Base-by-base conservation (phyloP, 2,797 vertebrate genomes). In the Pseudotriccus pelzelni region DNA sequence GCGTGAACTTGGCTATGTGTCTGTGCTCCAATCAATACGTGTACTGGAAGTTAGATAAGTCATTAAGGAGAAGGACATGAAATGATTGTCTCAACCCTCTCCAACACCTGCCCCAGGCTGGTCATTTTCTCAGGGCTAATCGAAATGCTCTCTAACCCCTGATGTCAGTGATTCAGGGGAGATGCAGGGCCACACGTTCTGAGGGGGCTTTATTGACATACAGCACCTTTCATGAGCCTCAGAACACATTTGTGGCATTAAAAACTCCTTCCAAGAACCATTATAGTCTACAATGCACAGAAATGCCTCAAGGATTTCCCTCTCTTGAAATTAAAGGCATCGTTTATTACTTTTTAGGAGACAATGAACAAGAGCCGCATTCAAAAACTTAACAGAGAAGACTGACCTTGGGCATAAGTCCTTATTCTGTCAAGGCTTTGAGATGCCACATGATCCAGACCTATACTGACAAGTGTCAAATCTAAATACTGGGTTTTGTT, bases 401-500 rank as follows among this genome's bases (percentile, higher is more conserved):
- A 17, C 18, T 92, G 90, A 96, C 92, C 87, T 94, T 92, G 91
- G 87, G 49, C 72, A 41, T 20, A 52, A 95, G 67, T 77, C 91
- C 85, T 95, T 96, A 87, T 81, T 96, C 85, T 93, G 91, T 94
- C 84, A 93, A 70, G 75, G 74, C 76, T 79, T 82, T 84, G 58
- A 64, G 70, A 78, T 63, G 60, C 58, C 46, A 60, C 49, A 75
- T 90, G 90, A 93, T 14, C 28, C 83, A 96, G 89, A 95, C 82
- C 46, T 77, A 70, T 7, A 43, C 44, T 92, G 94, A 91, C 95
- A 94, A 96, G 86, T 64, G 77, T 90, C 77, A 84, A 53, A 70
- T 44, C 86, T 41, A 62, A 92, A 92, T 20, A 20, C 62, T 66
- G 74, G 37, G 13, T 70, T 74, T 67, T 56, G 67, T 22, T 64